These are phyloP conservation scores for Rhinolophus ferrumequinum DNA, from an alignment of 2,113 vertebrate genomes.

Conservation along the genomic window DNA sequence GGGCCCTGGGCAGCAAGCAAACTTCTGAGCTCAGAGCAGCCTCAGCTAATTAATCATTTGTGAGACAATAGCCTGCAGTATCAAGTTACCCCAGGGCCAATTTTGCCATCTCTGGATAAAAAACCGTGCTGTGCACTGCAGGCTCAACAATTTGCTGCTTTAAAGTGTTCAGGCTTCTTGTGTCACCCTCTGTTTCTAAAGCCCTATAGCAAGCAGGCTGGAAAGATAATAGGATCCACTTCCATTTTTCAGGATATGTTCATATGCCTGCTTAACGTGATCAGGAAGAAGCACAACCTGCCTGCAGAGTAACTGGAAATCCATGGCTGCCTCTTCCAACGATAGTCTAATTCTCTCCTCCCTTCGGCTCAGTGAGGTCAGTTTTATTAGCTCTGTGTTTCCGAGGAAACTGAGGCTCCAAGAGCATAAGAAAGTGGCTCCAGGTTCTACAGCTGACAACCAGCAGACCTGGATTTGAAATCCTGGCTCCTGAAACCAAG, in stretches of 20 bases:
- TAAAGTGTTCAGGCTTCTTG: neutral
- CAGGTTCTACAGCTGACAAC: neutral
- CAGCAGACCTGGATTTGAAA: neutral
- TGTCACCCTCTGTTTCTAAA: slow-evolving; percentile 20
- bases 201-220: neutral
- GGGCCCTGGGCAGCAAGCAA: neutral
- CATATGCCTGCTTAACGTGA: neutral
- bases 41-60: slow-evolving; percentile 68
- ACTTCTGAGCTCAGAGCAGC: slow-evolving; percentile 23
- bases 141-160: slow-evolving; percentile 15
- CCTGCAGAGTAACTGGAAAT: neutral
- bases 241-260: neutral
- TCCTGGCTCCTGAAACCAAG: neutral
- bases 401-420: neutral
- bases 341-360: neutral
- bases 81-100: slow-evolving; percentile 14
- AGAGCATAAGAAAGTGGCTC: neutral
- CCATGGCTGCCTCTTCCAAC: no score
- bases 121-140: neutral
- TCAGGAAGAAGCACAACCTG: neutral
- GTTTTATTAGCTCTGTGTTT: neutral
- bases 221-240: neutral
- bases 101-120: slow-evolving; percentile 58
- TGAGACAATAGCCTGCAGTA: neutral
- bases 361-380: neutral